Percentiles rank a stretch among this genome's conserved stretches.
phyloP scores from a whole-genome alignment of 2,113 vertebrate genomes.

The Pterocles orientalis region DNA sequence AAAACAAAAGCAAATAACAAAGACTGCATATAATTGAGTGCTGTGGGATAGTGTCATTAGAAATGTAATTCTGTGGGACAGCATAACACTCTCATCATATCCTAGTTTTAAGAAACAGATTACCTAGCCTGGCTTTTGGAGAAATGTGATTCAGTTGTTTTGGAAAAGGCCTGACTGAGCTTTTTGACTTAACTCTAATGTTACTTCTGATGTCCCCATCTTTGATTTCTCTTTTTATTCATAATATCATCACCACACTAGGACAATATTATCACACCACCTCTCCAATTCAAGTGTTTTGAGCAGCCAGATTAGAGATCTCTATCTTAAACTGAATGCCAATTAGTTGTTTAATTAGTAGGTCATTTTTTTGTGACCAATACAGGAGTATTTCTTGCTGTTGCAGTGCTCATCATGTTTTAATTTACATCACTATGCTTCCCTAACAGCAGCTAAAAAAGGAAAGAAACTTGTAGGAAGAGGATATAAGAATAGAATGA shows the following conservation, averaged over 20 bases:
- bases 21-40: background rate
- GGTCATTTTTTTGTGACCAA: background rate
- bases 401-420: background rate
- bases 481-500: background rate
- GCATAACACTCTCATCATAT: background rate
- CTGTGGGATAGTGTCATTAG: fast-evolving
- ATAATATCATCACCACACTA: background rate
- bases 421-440: background rate
- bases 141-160: background rate
- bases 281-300: background rate
- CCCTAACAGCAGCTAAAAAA: background rate
- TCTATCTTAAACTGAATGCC: background rate
- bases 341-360: background rate
- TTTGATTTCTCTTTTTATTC: background rate
- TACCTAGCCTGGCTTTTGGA: background rate
- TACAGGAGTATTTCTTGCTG: background rate
- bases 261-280: background rate
- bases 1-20: background rate
- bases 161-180: background rate
- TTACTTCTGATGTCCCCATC: background rate
- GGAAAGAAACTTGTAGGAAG: background rate
- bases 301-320: background rate
- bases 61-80: background rate
- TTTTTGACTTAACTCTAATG: background rate
- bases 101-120: background rate